phyloP scores from a whole-genome alignment of 2,797 vertebrate genomes.

The Sebastes dallii region DNA sequence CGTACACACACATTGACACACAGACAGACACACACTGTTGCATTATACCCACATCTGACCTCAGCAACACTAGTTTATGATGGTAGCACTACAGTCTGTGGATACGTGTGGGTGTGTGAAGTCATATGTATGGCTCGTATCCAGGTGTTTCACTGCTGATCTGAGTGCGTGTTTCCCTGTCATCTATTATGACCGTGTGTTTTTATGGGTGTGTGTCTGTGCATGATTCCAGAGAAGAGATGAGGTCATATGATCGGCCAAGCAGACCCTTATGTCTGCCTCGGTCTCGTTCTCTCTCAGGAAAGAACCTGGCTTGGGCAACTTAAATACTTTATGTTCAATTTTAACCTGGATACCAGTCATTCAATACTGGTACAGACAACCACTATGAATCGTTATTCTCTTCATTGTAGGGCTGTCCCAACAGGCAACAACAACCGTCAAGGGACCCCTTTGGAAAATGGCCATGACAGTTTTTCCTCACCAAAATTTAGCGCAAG shows the following conservation, averaged over 20 bases:
- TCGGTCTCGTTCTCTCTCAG: not conserved
- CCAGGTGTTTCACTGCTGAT: slow-evolving; percentile 64
- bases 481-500: too few relatives aligned
- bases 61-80: slow-evolving; percentile 39
- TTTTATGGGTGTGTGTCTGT: slow-evolving; percentile 8
- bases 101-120: slow-evolving; percentile 28
- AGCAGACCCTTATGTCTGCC: slow-evolving; percentile 49
- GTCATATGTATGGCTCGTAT: slow-evolving; percentile 53
- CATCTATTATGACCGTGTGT: slow-evolving; percentile 26
- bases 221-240: slow-evolving; percentile 29
- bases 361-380: not conserved
- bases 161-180: not conserved
- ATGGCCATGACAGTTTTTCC: too few relatives aligned
- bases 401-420: not conserved
- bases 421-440: too few relatives aligned
- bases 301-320: not conserved
- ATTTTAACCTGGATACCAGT: not conserved
- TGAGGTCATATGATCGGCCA: slow-evolving; percentile 59
- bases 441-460: too few relatives aligned
- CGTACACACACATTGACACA: slow-evolving; percentile 44
- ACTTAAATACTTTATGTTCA: slow-evolving; percentile 1
- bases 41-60: slow-evolving; percentile 58
- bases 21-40: slow-evolving; percentile 40
- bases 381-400: not conserved
- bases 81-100: not conserved